A percentile compares a stretch with the other conserved stretches of the same genome.
Evolutionary conservation across 2,113 vertebrate genomes (phyloP).

Genomic region (Poeciliopsis turrubarensis): DNA sequence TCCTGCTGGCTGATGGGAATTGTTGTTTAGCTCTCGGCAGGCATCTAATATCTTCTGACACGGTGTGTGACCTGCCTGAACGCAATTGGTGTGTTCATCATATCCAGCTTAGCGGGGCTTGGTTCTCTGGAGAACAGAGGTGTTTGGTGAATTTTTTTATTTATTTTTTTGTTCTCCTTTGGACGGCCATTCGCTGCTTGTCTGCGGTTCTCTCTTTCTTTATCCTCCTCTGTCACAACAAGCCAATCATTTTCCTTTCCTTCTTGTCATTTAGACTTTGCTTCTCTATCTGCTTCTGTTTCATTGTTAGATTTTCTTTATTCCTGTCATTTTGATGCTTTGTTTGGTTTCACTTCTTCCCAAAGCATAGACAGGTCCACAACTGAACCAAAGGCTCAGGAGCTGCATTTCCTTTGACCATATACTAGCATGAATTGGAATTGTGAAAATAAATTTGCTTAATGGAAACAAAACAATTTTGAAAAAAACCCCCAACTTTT

Average conservation of each 20-base stretch:
- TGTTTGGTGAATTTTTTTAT: conserved; percentile 71
- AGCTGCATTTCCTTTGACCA: no score
- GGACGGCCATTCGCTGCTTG: not conserved
- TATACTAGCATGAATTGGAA: no score
- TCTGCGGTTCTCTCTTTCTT: conserved; percentile 19
- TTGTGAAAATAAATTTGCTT: no score
- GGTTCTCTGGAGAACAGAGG: conserved; percentile 84
- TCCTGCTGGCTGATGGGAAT: conserved; percentile 96
- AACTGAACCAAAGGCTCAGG: conserved; percentile 40
- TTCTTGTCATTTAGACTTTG: conserved; percentile 1
- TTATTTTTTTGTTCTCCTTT: conserved; percentile 35
- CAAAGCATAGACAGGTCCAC: conserved; percentile 29
- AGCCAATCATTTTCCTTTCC: conserved; percentile 24
- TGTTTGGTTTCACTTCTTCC: conserved; percentile 80
- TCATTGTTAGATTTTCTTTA: conserved; percentile 67
- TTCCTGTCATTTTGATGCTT: conserved; percentile 77
- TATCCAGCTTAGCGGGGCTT: conserved; percentile 92
- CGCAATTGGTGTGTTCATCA: conserved; percentile 99
- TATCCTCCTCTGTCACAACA: conserved; percentile 17
- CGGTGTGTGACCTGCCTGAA: conserved; percentile 94
- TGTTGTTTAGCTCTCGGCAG: conserved; percentile 96
- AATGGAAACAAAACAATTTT: no score
- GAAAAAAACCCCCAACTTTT: no score
- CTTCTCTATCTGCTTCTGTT: conserved; percentile 55
- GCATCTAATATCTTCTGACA: conserved; percentile 98